Evolutionary conservation across 2,797 vertebrate genomes (phyloP).

Genomic region (Paratrypauchen microcephalus): DNA sequence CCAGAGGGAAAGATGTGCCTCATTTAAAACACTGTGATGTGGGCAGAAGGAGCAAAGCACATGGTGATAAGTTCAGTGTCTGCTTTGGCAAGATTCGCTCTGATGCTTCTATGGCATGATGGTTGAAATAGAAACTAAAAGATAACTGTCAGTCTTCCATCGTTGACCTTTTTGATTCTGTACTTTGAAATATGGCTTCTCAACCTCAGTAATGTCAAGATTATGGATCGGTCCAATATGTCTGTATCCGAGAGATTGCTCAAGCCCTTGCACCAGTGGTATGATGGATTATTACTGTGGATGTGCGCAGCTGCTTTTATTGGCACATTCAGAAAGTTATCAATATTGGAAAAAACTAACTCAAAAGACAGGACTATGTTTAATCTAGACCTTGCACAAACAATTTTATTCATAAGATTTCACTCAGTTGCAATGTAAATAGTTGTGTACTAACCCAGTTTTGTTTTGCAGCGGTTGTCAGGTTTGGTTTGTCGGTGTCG

Average conservation of each 20-base stretch:
- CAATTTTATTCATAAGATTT: no score
- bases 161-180: constrained; percentile 46
- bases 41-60: constrained; percentile 54
- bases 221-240: constrained; percentile 42
- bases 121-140: constrained; percentile 55
- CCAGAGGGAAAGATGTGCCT: constrained; percentile 35
- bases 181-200: constrained; percentile 47
- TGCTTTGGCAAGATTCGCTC: constrained; percentile 45
- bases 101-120: constrained; percentile 56
- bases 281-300: constrained; percentile 41
- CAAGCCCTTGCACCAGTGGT: constrained; percentile 29
- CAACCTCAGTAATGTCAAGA: constrained; percentile 32
- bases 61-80: constrained; percentile 45
- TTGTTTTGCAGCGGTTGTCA: no score
- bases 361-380: not conserved
- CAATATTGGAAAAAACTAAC: constrained; percentile 30
- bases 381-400: no score
- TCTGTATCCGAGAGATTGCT: constrained; percentile 42
- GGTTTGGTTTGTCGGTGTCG: no score
- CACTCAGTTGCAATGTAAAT: no score
- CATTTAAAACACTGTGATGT: constrained; percentile 69
- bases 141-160: constrained; percentile 46
- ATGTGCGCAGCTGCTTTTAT: constrained; percentile 60
- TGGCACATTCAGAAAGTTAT: constrained; percentile 42
- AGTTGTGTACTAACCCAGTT: no score